A percentile compares a stretch with the other conserved stretches of the same genome.
These are phyloP conservation scores for Caenorhabditis panamensis DNA, from an alignment of 2,888 invertebrate genomes.

Conservation along the genomic window DNA sequence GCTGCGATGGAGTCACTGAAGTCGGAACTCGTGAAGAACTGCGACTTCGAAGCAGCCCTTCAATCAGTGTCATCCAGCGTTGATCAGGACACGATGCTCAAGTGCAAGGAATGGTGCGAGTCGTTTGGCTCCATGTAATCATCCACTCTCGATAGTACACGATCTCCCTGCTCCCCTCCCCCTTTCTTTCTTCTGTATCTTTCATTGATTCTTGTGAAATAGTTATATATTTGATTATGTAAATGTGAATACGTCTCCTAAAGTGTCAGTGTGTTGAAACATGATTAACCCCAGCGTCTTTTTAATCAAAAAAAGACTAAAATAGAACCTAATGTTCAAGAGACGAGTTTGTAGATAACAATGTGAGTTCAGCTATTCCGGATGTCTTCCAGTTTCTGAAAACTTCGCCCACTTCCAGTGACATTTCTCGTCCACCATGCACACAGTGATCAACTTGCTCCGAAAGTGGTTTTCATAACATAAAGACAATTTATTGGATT, in stretches of 20 bases:
- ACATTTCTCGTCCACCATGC: too few species aligned
- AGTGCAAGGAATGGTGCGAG: slow-evolving; percentile 59
- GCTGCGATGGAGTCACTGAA: slow-evolving; percentile 42
- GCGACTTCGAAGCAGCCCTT: slow-evolving; percentile 54
- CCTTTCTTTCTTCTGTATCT: slow-evolving; percentile 8
- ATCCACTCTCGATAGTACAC: background rate
- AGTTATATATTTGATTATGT: slow-evolving; percentile 2
- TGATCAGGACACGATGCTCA: slow-evolving; percentile 42
- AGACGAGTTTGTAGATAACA: too few species aligned
- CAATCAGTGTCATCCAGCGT: slow-evolving; percentile 44
- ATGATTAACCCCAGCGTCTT: too few species aligned
- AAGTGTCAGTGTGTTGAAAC: slow-evolving; percentile 12
- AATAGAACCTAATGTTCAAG: too few species aligned
- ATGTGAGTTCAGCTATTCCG: too few species aligned
- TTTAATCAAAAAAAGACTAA: background rate
- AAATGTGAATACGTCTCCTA: background rate
- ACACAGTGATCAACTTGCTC: too few species aligned
- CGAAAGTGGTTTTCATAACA: background rate
- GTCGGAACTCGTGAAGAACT: slow-evolving; percentile 41
- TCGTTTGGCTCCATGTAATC: slow-evolving; percentile 51
- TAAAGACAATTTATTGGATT: background rate
- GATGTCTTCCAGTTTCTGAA: too few species aligned
- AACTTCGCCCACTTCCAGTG: too few species aligned
- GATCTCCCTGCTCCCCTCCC: slow-evolving; percentile 10
- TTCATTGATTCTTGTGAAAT: slow-evolving; percentile 12